These are phyloP conservation scores for Dryas iulia DNA, from an alignment of 1,140 invertebrate genomes.

Conservation along the genomic window DNA sequence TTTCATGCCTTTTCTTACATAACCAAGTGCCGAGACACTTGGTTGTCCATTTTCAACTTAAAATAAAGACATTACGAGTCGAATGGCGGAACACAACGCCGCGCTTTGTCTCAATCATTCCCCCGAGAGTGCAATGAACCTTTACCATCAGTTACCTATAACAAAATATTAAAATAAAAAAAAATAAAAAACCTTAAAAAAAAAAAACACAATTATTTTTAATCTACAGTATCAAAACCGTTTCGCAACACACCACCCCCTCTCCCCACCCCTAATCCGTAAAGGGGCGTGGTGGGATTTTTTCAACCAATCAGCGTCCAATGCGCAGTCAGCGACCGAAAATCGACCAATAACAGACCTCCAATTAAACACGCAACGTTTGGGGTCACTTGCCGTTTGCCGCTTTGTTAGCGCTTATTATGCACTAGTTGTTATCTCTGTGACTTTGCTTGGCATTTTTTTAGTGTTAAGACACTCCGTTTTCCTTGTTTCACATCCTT, in stretches of 20 bases:
- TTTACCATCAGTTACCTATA: too few relatives aligned
- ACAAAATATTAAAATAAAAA: too few relatives aligned
- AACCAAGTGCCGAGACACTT: too few relatives aligned
- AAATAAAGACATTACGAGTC: too few relatives aligned
- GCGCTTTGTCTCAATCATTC: too few relatives aligned
- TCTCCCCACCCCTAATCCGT: conserved; percentile 53
- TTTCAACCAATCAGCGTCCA: conserved; percentile 43
- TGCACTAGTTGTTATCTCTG: conserved; percentile 29
- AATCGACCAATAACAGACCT: conserved; percentile 46
- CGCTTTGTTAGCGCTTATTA: conserved; percentile 47
- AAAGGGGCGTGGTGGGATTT: conserved; percentile 37
- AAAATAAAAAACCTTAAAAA: too few relatives aligned
- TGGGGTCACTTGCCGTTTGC: conserved; percentile 62
- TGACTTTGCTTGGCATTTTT: conserved; percentile 31
- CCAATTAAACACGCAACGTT: conserved; percentile 60
- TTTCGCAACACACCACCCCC: conserved; percentile 32
- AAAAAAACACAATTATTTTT: neutral
- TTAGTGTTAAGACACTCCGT: too few relatives aligned
- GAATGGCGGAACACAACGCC: too few relatives aligned
- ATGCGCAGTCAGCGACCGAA: conserved; percentile 38
- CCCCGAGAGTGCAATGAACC: too few relatives aligned
- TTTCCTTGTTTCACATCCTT: too few relatives aligned
- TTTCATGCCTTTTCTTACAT: too few relatives aligned
- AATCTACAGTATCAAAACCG: conserved; percentile 49
- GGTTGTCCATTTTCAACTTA: too few relatives aligned